Percentiles rank a stretch among this genome's conserved stretches.
Conservation (phyloP, 2,797 vertebrate genomes). For the Neopelma chrysocephalum region DNA sequence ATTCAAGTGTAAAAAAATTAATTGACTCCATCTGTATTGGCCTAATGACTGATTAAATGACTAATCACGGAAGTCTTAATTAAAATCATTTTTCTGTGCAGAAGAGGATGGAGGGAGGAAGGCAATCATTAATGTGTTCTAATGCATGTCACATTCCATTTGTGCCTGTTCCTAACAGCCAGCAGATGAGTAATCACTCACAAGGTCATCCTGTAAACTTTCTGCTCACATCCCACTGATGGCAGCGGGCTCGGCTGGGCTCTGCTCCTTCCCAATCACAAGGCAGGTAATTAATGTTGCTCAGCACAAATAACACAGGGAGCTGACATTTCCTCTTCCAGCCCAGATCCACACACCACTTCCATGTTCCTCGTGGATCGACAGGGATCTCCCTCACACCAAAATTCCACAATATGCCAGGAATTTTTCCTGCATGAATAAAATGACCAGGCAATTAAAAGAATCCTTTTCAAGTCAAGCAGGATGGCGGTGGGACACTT, state of each 20-base stretch:
- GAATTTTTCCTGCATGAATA: conserved; percentile 53
- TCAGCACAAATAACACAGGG: conserved; percentile 26
- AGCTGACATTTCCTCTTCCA: conserved; percentile 38
- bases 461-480: neutral
- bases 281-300: conserved; percentile 36
- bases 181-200: conserved; percentile 54
- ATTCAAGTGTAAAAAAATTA: conserved; percentile 74
- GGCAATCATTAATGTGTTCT: conserved; percentile 60
- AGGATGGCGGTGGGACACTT: neutral
- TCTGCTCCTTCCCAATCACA: conserved; percentile 36
- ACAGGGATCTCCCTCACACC: neutral
- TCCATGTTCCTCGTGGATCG: neutral
- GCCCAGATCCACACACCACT: neutral
- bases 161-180: conserved; percentile 59
- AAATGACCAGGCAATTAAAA: neutral
- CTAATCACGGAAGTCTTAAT: conserved; percentile 79
- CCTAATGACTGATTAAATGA: conserved; percentile 80
- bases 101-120: conserved; percentile 63
- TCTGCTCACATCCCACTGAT: conserved; percentile 34
- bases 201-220: conserved; percentile 66
- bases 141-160: conserved; percentile 54
- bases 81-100: conserved; percentile 73
- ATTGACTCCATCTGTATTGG: conserved; percentile 78
- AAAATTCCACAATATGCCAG: conserved; percentile 24
- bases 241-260: conserved; percentile 28